phyloP scores from a whole-genome alignment of 2,888 invertebrate species.

The Agapostemon virescens region DNA sequence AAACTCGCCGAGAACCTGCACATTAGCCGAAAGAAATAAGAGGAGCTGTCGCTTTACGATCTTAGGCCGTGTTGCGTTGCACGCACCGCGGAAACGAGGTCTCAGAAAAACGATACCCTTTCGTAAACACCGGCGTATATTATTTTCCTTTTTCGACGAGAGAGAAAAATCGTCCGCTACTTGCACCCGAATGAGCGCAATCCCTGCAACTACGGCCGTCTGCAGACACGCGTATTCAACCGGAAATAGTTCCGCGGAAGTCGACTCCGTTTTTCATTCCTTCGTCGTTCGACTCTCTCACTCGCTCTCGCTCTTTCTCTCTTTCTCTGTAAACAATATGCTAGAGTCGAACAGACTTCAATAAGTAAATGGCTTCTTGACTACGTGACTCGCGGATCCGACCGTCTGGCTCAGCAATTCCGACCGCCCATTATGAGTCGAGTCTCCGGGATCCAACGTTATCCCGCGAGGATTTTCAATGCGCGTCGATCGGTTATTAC shows the following conservation, averaged over 20 bases:
- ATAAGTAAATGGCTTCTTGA: slow-evolving; percentile 57
- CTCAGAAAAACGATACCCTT: slow-evolving; percentile 45
- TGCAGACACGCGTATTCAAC: slow-evolving; percentile 15
- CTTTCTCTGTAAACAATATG: slow-evolving; percentile 47
- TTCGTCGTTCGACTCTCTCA: no score
- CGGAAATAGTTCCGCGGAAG: slow-evolving; percentile 37
- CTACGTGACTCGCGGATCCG: slow-evolving; percentile 28
- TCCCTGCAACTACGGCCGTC: not conserved
- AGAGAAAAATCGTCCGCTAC: slow-evolving; percentile 29
- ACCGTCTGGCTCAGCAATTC: slow-evolving; percentile 40
- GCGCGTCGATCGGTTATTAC: slow-evolving; percentile 31
- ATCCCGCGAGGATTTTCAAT: slow-evolving; percentile 23
- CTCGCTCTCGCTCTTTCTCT: not conserved
- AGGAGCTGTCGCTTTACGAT: slow-evolving; percentile 39
- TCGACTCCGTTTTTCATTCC: slow-evolving; percentile 43
- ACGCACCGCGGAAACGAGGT: slow-evolving; percentile 41
- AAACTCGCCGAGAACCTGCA: slow-evolving; percentile 42
- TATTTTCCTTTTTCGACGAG: slow-evolving; percentile 10
- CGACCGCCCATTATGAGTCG: slow-evolving; percentile 38
- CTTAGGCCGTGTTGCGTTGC: not conserved
- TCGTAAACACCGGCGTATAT: slow-evolving; percentile 37
- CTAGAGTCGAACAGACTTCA: slow-evolving; percentile 51
- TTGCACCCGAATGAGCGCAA: slow-evolving; percentile 25
- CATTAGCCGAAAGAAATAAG: slow-evolving; percentile 50
- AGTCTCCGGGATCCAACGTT: slow-evolving; percentile 18